These are phyloP conservation scores for Xanthia togata DNA, from an alignment of 2,888 invertebrate genomes.

Conservation along the genomic window DNA sequence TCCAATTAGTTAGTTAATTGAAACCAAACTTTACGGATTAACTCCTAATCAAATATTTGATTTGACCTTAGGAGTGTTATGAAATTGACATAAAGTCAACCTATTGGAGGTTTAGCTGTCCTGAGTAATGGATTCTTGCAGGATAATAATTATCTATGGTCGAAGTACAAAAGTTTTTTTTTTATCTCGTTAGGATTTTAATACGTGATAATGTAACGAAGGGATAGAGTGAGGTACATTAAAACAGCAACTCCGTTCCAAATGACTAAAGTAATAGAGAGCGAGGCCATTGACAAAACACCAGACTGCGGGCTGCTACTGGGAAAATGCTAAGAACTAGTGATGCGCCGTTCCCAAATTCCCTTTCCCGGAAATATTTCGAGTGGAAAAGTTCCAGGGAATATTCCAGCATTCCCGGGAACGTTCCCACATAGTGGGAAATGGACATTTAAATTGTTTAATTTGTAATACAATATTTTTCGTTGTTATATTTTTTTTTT, in stretches of 20 bases:
- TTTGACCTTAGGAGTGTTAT: constrained; percentile 8
- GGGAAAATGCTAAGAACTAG: neutral
- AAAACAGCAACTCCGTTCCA: neutral
- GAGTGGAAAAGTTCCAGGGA: too few species aligned
- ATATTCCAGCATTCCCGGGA: too few species aligned
- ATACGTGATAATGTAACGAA: too few species aligned
- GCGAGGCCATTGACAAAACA: neutral
- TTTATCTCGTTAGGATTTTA: neutral
- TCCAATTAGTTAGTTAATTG: constrained; percentile 31
- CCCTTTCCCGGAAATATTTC: too few species aligned
- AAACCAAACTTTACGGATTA: constrained; percentile 39
- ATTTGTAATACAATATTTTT: too few species aligned
- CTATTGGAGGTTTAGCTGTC: neutral
- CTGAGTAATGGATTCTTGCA: neutral
- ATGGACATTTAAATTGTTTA: too few species aligned
- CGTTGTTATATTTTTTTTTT: too few species aligned
- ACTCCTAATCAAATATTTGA: constrained; percentile 20
- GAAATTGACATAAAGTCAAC: neutral
- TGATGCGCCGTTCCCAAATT: too few species aligned
- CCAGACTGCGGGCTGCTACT: neutral
- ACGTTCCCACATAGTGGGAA: too few species aligned
- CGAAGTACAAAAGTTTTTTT: neutral
- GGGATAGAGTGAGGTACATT: too few species aligned
- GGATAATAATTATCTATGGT: neutral
- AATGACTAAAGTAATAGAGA: neutral